Evolutionary conservation across 2,113 vertebrate genomes (phyloP), one percentile per base, ranked within the genome.

Genomic region (Epinephelus lanceolatus): DNA sequence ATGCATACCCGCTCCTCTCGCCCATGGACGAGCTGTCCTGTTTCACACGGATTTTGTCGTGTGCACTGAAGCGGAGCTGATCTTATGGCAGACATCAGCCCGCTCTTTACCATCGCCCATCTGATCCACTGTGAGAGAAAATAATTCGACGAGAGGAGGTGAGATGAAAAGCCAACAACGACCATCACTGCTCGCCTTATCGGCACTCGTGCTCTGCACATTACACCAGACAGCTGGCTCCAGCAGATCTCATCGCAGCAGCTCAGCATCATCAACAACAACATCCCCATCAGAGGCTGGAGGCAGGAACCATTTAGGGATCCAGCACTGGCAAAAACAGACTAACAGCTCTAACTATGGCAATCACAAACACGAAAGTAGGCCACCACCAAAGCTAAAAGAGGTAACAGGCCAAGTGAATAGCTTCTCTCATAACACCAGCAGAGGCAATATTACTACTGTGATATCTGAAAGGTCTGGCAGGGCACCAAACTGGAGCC

Each of bases 81-180:
- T 92, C 83, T 79, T 63, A 92, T 94, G 91, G 91, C 89, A 78
- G 88, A 83, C 78, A 76, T 56, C 87, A 30, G 69, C 76, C 74
- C 81, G 49, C 66, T 68, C 49, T 70, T 47, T 42, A 12, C 76
- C 76, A 19, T 83, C 89, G 85, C 65, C 71, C 74, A 78, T 78
- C 88, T 77, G 84, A 79, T 71, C 81, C 86, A 79, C 86, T 83
- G 86, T 85, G 82, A 89, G 60, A 68, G 68, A 66, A 68, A 87
- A 71, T 80, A 52, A 72, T 40, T 82, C 47, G 61, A 69, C 33
- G 53, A 76, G 45, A 75, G 66, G 73, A 71, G 25, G 65, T 65
- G 91, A 87, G 74, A 95, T 94, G 93, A 93, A 85, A 76, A 78
- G 69, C 77, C 90, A 79, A 70, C 86, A 78, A 5, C 69, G 65